Percentiles rank a stretch among this genome's conserved stretches.
Evolutionary conservation across 2,797 vertebrate genomes (phyloP).

Genomic region (Paedocypris micromegethes): DNA sequence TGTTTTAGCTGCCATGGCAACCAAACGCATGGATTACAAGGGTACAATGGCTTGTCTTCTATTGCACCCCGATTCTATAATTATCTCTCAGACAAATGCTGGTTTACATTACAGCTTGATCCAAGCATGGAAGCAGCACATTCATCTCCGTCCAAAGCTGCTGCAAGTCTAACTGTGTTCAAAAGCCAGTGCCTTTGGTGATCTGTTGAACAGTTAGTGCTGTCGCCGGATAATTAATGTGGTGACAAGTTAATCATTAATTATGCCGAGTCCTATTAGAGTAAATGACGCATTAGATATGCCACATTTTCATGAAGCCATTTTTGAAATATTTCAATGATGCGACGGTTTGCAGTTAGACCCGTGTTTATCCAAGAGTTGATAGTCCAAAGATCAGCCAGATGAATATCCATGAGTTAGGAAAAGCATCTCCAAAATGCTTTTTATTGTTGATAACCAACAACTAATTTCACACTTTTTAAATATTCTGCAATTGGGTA

Average conservation of each 20-base stretch:
- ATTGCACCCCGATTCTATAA: slow-evolving; percentile 46
- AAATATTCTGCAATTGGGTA: too few species aligned
- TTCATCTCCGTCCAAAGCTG: slow-evolving; percentile 23
- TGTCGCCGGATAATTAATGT: slow-evolving; percentile 21
- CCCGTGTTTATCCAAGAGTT: too few species aligned
- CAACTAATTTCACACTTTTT: too few species aligned
- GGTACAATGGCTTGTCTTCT: slow-evolving; percentile 37
- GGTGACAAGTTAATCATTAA: slow-evolving; percentile 32
- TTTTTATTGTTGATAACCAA: too few species aligned
- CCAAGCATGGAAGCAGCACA: slow-evolving; percentile 25
- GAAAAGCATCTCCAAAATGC: too few species aligned
- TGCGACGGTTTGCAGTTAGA: too few species aligned
- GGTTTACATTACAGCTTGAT: slow-evolving; percentile 50
- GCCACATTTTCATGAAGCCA: not conserved
- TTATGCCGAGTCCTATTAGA: slow-evolving; percentile 6
- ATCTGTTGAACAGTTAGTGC: slow-evolving; percentile 29
- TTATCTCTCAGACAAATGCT: slow-evolving; percentile 48
- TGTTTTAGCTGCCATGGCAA: slow-evolving; percentile 34
- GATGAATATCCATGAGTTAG: too few species aligned
- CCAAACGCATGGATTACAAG: slow-evolving; percentile 34
- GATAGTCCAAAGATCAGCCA: too few species aligned
- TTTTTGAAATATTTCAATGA: too few species aligned
- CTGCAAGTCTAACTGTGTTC: slow-evolving; percentile 5
- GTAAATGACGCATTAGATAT: slow-evolving; percentile 16
- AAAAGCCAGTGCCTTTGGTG: slow-evolving; percentile 11